Conservation (phyloP, 2,888 invertebrate species). For the Dryococelus australis region DNA sequence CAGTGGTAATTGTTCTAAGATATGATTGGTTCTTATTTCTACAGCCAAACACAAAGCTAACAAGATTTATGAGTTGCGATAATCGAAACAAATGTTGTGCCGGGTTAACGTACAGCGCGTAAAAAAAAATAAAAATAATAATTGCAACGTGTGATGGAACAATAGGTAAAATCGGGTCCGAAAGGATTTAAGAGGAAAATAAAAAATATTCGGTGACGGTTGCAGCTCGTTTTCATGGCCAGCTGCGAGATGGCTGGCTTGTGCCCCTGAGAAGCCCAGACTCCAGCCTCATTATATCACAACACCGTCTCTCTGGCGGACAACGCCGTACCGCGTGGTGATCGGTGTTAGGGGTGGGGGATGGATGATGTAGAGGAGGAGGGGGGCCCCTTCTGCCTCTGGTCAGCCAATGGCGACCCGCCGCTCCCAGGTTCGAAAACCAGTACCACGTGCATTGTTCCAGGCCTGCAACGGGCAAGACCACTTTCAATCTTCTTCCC, state of each 20-base stretch:
- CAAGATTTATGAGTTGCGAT: too few species aligned
- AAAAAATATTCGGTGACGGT: too few species aligned
- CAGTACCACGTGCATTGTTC: slow-evolving; percentile 16
- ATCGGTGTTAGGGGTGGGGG: neutral
- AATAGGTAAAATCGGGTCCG: too few species aligned
- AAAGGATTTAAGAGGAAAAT: too few species aligned
- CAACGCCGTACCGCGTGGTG: neutral
- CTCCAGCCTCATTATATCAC: neutral
- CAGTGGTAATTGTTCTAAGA: too few species aligned
- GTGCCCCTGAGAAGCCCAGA: neutral
- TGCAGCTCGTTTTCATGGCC: too few species aligned
- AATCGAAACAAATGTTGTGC: too few species aligned
- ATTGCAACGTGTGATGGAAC: too few species aligned
- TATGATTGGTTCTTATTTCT: too few species aligned
- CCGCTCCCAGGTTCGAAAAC: neutral
- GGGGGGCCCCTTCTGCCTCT: slow-evolving; percentile 12
- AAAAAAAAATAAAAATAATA: too few species aligned
- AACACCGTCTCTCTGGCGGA: neutral
- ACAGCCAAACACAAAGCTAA: too few species aligned
- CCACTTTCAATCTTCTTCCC: slow-evolving; percentile 16
- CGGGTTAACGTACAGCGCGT: too few species aligned
- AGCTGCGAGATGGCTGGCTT: neutral
- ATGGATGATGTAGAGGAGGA: slow-evolving; percentile 31
- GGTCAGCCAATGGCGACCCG: slow-evolving; percentile 29
- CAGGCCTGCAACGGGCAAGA: neutral